Evolutionary conservation across 1,140 invertebrate genomes (phyloP), one percentile per base, ranked within the genome.

Genomic region (Sarcophaga bullata): DNA sequence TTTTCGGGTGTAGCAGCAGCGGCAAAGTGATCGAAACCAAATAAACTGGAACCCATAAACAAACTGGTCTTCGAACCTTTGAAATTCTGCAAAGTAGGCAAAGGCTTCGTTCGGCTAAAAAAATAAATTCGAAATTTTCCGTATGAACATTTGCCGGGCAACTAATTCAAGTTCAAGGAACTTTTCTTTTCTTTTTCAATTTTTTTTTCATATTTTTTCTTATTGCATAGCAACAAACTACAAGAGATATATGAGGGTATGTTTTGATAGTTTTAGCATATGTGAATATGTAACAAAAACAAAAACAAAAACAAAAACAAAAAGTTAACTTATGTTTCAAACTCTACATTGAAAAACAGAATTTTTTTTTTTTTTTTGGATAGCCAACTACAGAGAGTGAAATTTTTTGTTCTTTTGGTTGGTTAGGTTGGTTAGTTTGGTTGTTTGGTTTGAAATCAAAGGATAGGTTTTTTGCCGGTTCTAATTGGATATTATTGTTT

Each of bases 31-130:
- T 88, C 87, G 8, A 88, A 87, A 10, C 88, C 87, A 50, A 90
- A 90, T 0, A 90, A 80, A n/a, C 86, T 84, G 1, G 89, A 90
- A 0, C 89, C 89, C 85, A 88, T 89, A 80, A 89, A 90, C 8
- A 92, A 88, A 58, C 91, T 92, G 9, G 92, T 91, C 19, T 92
- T 92, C 17, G 91, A 91, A n/a, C 93, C 92, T 62, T 92, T 92
- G 8, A 94, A 86, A 54, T 92, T 91, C 37, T 92, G 91, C 75
- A 93, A 92, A 46, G 91, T 91, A 10, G 88, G 87, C 76, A 89
- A 84, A 11, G 85, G 85, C 88, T 86, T 89, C 88, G 84, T 89
- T 89, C 58, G 93, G 90, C 89, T 93, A 85, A 54, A 89, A 89
- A 82, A 85, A 81, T 86, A 54, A 83, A 78, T 9, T n/a, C 8